These are phyloP conservation scores for Orientallactaga sibirica DNA, from an alignment of 2,797 vertebrate genomes.

Conservation along the genomic window DNA sequence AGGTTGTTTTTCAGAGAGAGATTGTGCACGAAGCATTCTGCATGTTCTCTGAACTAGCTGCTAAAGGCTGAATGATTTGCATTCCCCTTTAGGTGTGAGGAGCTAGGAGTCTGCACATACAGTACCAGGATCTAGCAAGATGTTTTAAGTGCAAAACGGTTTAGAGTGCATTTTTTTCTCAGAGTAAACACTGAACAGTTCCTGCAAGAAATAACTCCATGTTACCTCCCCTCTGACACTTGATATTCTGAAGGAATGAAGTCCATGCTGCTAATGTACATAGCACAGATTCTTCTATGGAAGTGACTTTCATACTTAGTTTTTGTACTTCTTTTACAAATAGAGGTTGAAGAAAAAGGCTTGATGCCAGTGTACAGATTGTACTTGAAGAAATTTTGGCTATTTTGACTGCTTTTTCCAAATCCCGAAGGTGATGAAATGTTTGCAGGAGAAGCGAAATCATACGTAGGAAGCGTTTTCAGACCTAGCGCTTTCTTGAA, in stretches of 20 bases:
- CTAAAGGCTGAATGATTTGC: constrained; percentile 45
- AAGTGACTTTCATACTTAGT: neutral
- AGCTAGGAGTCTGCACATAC: neutral
- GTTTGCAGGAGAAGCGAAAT: neutral
- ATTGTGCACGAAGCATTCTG: neutral
- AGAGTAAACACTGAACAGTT: neutral
- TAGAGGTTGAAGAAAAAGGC: neutral
- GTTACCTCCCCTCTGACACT: neutral
- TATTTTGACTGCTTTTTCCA: constrained; percentile 19
- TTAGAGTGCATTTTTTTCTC: neutral
- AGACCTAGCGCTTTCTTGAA: neutral
- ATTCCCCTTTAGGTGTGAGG: neutral
- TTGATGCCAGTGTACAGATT: neutral
- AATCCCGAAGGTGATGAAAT: neutral
- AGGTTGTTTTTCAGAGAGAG: constrained; percentile 48
- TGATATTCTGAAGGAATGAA: neutral
- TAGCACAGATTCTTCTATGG: neutral
- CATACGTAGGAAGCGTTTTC: neutral
- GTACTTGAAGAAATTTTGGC: neutral
- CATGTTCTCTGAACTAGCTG: neutral
- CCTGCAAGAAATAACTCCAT: neutral
- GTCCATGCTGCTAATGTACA: neutral
- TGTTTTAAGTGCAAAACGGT: neutral
- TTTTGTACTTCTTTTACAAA: neutral
- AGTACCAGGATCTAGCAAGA: neutral